Base-by-base conservation (phyloP, 2,888 invertebrate species). In the Drosophila colorata region DNA sequence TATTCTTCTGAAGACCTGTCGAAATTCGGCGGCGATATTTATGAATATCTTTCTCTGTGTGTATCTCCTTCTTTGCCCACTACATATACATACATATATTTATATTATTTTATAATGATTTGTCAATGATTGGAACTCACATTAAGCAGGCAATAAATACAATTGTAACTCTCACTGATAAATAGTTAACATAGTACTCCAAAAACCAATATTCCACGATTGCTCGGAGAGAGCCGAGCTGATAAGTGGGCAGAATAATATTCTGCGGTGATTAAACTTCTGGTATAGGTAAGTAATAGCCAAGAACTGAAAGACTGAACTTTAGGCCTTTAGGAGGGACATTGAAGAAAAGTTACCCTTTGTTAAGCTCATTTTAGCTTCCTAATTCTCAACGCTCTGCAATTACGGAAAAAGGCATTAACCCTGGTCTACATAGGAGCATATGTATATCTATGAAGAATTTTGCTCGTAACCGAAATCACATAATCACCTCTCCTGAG, bases 51-150 rank as follows among this genome's bases (percentile, higher is more conserved):
- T 13, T 51, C 31, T 31, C 18, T 61, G 46, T 31, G 46, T 55
- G 46, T 47, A 52, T 74, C 59, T 69, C 59, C 49, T 33, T 44
- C 60, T 59, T 35, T 74, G 41, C 56, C 66, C 57, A 51, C 56
- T 51, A 52, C 37, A 46, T 14, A 51, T 49, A 58, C 23, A 37
- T 37, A 52, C 37, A 73, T 43, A 74, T 74, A 74, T 87, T 83
- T 83, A 85, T 87, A 79, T 57, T 78, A 78, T 78, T 64, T 78
- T 59, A 80, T 78, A 83, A 78, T 64, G 49, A 69, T 74, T 76
- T 74, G 67, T 86, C 81, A 69, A 70, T 57, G 67, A 74, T 80
- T 71, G 69, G 47, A 65, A 59, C 51, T 56, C 56, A 49, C 31
- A 41, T 41, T 33, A 59, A 59, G 51, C 66, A 49, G 33, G 58